phyloP scores from a whole-genome alignment of 2,888 invertebrate genomes.

The Metopia argyrocephala region DNA sequence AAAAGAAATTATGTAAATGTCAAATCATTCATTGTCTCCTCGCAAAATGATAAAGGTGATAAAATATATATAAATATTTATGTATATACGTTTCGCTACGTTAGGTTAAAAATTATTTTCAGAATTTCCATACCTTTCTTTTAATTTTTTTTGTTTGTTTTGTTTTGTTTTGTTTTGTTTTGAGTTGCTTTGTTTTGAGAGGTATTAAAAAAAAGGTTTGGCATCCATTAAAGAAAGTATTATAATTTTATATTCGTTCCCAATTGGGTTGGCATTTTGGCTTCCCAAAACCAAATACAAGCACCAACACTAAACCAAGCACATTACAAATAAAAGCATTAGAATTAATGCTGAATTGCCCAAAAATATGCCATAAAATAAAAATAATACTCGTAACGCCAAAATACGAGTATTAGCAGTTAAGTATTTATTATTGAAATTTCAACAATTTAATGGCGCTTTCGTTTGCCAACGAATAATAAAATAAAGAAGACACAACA shows the following conservation, averaged over 20 bases:
- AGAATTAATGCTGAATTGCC: slow-evolving; percentile 49
- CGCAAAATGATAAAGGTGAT: slow-evolving; percentile 36
- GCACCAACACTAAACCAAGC: neutral
- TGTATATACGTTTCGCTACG: neutral
- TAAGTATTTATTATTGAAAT: slow-evolving; percentile 36
- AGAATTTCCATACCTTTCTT: slow-evolving; percentile 6
- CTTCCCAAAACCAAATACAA: neutral
- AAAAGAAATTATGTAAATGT: slow-evolving; percentile 36
- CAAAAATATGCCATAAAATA: slow-evolving; percentile 59
- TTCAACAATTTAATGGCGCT: slow-evolving; percentile 46
- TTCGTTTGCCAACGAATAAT: slow-evolving; percentile 28
- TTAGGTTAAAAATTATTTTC: slow-evolving; percentile 34
- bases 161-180: too few species aligned
- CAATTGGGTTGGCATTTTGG: neutral
- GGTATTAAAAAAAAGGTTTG: slow-evolving; percentile 48
- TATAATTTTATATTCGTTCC: neutral
- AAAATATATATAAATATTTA: slow-evolving; percentile 27
- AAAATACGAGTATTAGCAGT: slow-evolving; percentile 31
- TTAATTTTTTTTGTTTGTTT: neutral
- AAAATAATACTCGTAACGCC: slow-evolving; percentile 20
- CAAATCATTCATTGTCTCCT: slow-evolving; percentile 36
- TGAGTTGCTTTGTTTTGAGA: too few species aligned
- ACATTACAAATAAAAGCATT: slow-evolving; percentile 47
- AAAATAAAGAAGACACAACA: slow-evolving; percentile 38
- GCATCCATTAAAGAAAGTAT: slow-evolving; percentile 24